A percentile compares a stretch with the other conserved stretches of the same genome.
phyloP scores from a whole-genome alignment of 2,797 vertebrate genomes.

The Heliangelus exortis region DNA sequence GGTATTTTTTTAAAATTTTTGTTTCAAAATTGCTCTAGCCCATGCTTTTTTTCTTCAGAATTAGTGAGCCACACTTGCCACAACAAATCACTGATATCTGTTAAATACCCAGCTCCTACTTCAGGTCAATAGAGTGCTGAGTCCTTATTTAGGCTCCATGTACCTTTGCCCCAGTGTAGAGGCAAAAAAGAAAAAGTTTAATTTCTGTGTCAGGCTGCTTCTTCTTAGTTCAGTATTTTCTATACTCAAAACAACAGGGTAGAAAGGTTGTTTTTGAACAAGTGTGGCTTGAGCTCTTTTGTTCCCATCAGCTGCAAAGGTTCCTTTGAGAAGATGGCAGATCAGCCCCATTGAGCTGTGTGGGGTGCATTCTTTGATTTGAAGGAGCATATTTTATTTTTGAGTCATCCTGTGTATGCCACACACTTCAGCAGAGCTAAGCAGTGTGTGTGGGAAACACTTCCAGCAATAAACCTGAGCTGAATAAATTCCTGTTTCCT shows the following conservation, averaged over 20 bases:
- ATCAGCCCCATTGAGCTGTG: accelerated
- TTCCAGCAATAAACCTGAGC: conserved; percentile 8
- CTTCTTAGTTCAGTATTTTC: neutral
- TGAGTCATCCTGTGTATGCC: accelerated
- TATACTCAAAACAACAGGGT: neutral
- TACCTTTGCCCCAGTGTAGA: neutral
- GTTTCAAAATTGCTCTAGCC: neutral
- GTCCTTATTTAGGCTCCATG: neutral
- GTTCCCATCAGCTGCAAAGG: neutral
- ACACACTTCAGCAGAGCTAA: neutral
- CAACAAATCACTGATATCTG: neutral
- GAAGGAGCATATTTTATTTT: neutral
- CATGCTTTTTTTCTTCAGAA: neutral
- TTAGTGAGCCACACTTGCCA: neutral
- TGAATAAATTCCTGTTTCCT: conserved; percentile 17
- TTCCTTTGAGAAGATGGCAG: accelerated
- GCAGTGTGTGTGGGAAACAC: neutral
- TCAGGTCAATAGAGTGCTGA: neutral
- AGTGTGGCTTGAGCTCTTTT: neutral
- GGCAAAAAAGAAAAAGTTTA: neutral
- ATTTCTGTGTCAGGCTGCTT: neutral
- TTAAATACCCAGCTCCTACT: neutral
- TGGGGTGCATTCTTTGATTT: neutral
- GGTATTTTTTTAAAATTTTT: neutral
- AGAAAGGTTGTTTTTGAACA: neutral